Evolutionary conservation across 1,140 invertebrate species (phyloP), one percentile per base, ranked within the genome.

Genomic region (Mamestra configurata): DNA sequence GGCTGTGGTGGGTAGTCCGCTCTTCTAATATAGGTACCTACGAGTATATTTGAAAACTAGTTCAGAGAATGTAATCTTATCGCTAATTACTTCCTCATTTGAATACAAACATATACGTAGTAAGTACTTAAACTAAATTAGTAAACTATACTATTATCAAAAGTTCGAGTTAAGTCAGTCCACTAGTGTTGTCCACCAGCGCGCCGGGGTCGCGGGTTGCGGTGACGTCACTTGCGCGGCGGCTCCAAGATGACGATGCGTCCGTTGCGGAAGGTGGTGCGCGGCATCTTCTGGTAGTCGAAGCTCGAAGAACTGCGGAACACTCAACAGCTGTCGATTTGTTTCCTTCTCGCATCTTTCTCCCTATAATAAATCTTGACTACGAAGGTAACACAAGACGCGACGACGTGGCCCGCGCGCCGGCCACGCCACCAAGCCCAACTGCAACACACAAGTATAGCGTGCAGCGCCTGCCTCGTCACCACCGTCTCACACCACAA

Each of bases 211-310:
- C n/a, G n/a, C 11, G 37, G 40, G 43, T 4, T 22, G 59, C 10
- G 20, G 73, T 35, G 57, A 31, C 53, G 53, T 46, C 57, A 46
- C 40, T 24, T 11, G 57, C 55, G 73, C 71, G n/a, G 15, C 40
- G 55, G 20, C 8, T 37, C 83, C 82, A 90, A 68, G 51, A 89
- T 51, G 59, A 89, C 85, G 31, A 92, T 85, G 10, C 86, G 81
- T 10, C 91, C 91, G 77, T 88, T 83, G 66, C 77, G 84, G 80
- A 88, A 92, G 24, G 84, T 86, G 0, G 91, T 86, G 40, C 87
- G 80, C 43, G 87, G 85, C 49, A 84, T 71, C 46, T 80, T 82
- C 53, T 86, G 87, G 57, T 72, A 72, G 46, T 82, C 82, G 8
- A 37, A 49, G 61, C 43, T 22, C 43, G 66, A 43, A n/a, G 57